Percentiles rank a stretch among this genome's conserved stretches.
These are phyloP conservation scores for Mimachlamys varia DNA, from an alignment of 2,888 invertebrate genomes.

Conservation along the genomic window DNA sequence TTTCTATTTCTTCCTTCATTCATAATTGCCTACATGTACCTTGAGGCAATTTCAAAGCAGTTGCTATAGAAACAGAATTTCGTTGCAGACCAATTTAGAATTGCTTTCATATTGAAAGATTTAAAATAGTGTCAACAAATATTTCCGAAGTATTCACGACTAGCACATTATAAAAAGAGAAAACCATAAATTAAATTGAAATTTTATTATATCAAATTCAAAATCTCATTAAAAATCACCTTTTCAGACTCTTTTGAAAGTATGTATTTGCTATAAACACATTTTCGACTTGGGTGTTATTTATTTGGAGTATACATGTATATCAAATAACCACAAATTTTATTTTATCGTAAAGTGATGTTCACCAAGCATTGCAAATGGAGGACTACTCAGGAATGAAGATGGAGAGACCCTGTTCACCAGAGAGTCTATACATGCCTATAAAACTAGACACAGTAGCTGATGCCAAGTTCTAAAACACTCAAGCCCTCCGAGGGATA, in stretches of 20 bases:
- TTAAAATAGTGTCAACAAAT: background rate
- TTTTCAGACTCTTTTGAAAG: background rate
- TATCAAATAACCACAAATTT: background rate
- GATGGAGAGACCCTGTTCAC: background rate
- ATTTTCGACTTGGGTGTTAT: background rate
- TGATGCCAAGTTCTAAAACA: no score
- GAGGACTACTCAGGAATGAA: background rate
- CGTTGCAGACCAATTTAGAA: background rate
- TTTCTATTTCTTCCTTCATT: background rate
- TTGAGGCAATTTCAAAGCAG: background rate
- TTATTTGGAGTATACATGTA: background rate
- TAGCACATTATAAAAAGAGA: background rate
- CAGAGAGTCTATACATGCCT: background rate
- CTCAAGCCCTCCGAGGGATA: no score
- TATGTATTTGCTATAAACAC: background rate
- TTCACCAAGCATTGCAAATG: background rate
- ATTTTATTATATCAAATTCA: background rate
- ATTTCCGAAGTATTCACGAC: background rate
- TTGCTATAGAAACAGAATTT: slow-evolving; percentile 7
- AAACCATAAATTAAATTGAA: background rate
- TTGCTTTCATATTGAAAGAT: background rate
- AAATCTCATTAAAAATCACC: background rate
- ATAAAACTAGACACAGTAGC: background rate
- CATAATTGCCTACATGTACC: slow-evolving; percentile 21
- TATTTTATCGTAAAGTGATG: background rate